Conservation (phyloP, 2,797 vertebrate species). For the Pelochelys cantorii region DNA sequence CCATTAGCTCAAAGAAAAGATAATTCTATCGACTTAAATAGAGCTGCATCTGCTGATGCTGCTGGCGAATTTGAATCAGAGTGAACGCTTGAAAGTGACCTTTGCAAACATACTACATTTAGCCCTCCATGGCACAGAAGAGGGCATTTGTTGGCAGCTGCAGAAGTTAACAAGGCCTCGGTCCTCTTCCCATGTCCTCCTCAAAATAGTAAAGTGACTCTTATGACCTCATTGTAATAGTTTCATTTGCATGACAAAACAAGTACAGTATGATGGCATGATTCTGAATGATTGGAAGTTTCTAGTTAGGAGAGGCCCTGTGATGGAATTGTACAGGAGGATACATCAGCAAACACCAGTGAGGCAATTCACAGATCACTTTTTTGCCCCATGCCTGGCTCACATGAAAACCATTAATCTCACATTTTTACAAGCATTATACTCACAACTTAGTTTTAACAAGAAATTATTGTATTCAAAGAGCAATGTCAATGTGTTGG, state of each 20-base stretch:
- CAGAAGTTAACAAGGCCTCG: neutral
- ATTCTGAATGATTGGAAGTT: neutral
- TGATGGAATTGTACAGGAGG: neutral
- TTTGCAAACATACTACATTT: neutral
- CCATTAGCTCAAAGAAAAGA: neutral
- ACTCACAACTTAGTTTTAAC: neutral
- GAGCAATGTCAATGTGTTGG: neutral
- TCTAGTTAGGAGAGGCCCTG: slow-evolving; percentile 2
- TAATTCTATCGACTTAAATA: neutral
- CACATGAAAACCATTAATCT: neutral
- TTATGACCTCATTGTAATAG: neutral
- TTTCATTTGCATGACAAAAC: neutral
- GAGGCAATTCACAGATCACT: neutral
- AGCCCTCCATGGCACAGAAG: neutral
- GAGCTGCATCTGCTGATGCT: neutral
- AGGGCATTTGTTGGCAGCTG: neutral
- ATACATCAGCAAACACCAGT: neutral
- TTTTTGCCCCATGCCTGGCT: neutral
- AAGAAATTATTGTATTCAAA: neutral
- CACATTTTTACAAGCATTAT: neutral
- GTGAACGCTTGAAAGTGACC: neutral
- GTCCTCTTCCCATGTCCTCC: neutral
- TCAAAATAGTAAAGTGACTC: neutral
- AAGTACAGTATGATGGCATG: neutral
- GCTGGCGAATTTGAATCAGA: neutral